phyloP scores from a whole-genome alignment of 2,888 invertebrate species.

The Frankliniella intonsa region DNA sequence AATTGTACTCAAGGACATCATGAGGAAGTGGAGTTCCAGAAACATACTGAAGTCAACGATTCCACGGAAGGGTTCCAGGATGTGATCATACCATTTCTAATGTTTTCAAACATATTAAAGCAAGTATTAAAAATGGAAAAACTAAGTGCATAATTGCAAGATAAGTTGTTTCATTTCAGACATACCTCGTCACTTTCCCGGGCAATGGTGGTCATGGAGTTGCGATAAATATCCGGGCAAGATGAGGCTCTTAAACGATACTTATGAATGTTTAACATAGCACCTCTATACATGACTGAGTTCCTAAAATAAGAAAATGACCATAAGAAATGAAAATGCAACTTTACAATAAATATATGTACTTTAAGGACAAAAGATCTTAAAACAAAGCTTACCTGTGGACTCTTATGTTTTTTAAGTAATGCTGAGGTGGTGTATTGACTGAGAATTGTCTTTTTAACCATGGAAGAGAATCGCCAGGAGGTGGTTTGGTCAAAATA shows the following conservation, averaged over 20 bases:
- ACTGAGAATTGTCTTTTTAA: slow-evolving; percentile 27
- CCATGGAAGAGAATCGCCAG: background rate
- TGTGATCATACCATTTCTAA: slow-evolving; percentile 69
- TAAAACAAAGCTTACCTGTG: slow-evolving; percentile 47
- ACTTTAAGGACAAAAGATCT: background rate
- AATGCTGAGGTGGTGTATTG: slow-evolving; percentile 35
- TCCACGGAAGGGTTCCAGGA: slow-evolving; percentile 61
- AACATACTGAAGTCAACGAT: slow-evolving; percentile 78
- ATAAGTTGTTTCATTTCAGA: slow-evolving; percentile 31
- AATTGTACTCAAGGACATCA: slow-evolving; percentile 80
- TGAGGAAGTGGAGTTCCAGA: slow-evolving; percentile 68
- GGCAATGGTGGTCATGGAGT: slow-evolving; percentile 81
- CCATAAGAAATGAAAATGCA: no score
- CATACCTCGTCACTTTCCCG: slow-evolving; percentile 69
- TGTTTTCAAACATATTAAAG: slow-evolving; percentile 39
- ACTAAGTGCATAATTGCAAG: background rate
- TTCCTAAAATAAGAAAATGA: slow-evolving; percentile 49
- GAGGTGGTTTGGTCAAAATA: background rate
- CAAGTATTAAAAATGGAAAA: no score
- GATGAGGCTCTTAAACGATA: slow-evolving; percentile 81
- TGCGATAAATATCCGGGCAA: slow-evolving; percentile 85
- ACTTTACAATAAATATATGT: background rate
- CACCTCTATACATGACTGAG: slow-evolving; percentile 80
- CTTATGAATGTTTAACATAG: slow-evolving; percentile 74
- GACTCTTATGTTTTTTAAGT: slow-evolving; percentile 54